Base-by-base conservation (phyloP, 2,888 invertebrate species). In the Dynastes hyllus region DNA sequence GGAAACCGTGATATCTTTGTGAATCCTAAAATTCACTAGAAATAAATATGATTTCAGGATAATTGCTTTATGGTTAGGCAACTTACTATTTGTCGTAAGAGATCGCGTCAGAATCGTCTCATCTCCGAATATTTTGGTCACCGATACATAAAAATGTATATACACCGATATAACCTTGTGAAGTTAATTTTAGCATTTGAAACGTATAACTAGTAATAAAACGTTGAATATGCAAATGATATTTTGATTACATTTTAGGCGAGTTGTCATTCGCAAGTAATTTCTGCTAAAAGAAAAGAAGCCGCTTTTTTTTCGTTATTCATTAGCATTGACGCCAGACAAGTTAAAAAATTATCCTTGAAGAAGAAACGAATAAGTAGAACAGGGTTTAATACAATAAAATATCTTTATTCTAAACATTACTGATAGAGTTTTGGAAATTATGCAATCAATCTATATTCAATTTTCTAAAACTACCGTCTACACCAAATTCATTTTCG, bases 381-480 rank as follows among this genome's bases (percentile, higher is more conserved):
- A 37, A 8, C 32, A 32, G 37, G 5, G 1, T 65, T 37, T 53
- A 11, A 53, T 53, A n/a, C 5, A 8, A 53, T 9, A 53, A 37
- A 37, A 37, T 5, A 37, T 1, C 3, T 37, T 37, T 37, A 37
- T 5, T 37, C 3, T 37, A 37, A 37, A 37, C 37, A 22, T 22
- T 22, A 22, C 22, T 22, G 22, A 22, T 22, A 22, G 22, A 22
- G 22, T 22, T 22, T 22, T 22, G 16, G 16, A 22, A 22, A 22
- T 22, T 22, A 22, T 22, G 16, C 2, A 45, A 37, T 70, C 71
- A 88, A 82, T 93, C 93, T 73, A 93, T 91, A 76, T 91, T 90
- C n/a, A 93, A 89, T 87, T 92, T 91, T 84, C 92, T 90, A 85
- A 93, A 93, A 29, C 92, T 92, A 5, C 93, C 93, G 27, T 91